A percentile compares a stretch with the other conserved stretches of the same genome.
Conservation (phyloP, 2,888 invertebrate species). For the Apamea epomidion region DNA sequence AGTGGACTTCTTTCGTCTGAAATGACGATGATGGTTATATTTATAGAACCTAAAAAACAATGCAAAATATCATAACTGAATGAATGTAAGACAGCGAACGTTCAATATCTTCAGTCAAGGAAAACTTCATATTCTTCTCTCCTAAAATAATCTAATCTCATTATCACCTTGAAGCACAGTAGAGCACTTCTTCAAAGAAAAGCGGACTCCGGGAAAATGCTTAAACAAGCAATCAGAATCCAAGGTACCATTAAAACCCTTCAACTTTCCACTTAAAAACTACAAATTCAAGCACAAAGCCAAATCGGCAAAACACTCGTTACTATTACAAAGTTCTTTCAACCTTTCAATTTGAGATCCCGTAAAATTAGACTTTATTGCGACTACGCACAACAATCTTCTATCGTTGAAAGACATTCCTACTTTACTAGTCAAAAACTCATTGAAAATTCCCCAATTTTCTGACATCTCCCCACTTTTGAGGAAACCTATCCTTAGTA, state of each 20-base stretch:
- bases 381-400: constrained; percentile 83
- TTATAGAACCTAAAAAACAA: not conserved
- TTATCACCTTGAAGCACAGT: not conserved
- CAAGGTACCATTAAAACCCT: constrained; percentile 29
- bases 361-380: constrained; percentile 82
- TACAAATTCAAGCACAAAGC: constrained; percentile 56
- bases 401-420: constrained; percentile 82
- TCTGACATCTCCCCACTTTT: constrained; percentile 64
- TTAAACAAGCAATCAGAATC: constrained; percentile 1
- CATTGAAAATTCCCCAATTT: constrained; percentile 76
- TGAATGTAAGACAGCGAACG: not conserved
- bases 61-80: not conserved
- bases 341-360: constrained; percentile 81
- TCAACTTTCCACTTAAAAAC: not conserved
- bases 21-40: too few species aligned
- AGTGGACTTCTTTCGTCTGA: too few species aligned
- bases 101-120: not conserved
- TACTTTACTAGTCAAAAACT: constrained; percentile 65
- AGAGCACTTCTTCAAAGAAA: not conserved
- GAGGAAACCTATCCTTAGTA: constrained; percentile 78
- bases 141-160: not conserved
- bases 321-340: constrained; percentile 80
- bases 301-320: constrained; percentile 81
- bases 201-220: not conserved
- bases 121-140: not conserved